Conservation (phyloP, 2,797 vertebrate genomes). For the Hypotaenidia okinawae region DNA sequence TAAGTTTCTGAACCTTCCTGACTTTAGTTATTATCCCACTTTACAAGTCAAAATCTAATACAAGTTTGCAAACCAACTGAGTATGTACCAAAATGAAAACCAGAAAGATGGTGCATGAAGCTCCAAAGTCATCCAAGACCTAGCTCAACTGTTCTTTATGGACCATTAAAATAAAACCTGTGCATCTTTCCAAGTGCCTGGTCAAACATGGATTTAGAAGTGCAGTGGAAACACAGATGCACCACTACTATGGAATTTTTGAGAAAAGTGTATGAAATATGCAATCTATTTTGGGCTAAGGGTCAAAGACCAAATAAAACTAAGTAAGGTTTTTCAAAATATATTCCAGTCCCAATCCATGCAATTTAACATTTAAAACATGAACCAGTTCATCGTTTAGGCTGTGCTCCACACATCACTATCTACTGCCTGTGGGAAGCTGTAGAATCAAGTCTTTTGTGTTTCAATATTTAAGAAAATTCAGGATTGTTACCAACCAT, state of each 20-base stretch:
- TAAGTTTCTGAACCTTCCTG: neutral
- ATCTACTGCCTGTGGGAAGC: neutral
- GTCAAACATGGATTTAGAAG: neutral
- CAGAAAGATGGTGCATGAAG: neutral
- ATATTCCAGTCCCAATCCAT: neutral
- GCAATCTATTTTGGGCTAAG: neutral
- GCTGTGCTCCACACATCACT: neutral
- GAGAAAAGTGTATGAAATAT: neutral
- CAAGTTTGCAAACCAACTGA: neutral
- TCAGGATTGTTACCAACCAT: neutral
- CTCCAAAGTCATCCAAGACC: neutral
- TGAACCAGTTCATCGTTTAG: neutral
- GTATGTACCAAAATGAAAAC: neutral
- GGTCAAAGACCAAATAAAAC: neutral
- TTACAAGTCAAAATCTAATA: neutral
- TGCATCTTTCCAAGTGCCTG: neutral
- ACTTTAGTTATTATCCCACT: neutral
- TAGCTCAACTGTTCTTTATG: neutral
- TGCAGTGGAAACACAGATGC: neutral
- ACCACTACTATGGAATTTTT: neutral
- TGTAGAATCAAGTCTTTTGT: neutral
- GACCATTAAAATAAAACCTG: neutral
- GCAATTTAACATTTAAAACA: neutral
- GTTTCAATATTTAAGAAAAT: neutral
- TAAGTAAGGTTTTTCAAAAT: neutral